A percentile compares a stretch with the other conserved stretches of the same genome.
Conservation (phyloP, 1,140 invertebrate species). For the Temnothorax nylanderi region DNA sequence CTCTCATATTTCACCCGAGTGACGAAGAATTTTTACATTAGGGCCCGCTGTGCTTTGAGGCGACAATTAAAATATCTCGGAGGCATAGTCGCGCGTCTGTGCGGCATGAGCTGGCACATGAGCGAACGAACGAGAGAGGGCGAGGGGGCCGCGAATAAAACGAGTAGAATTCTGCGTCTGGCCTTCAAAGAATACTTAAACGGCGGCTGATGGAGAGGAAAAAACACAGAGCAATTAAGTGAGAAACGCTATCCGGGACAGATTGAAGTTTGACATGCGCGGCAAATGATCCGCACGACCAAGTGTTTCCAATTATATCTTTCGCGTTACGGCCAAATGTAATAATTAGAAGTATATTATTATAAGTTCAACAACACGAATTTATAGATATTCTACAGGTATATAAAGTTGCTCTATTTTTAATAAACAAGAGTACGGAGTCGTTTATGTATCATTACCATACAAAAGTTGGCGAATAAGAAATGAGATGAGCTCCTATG, state of each 20-base stretch:
- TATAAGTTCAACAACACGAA: background rate
- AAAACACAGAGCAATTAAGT: constrained; percentile 67
- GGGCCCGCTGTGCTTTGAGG: constrained; percentile 69
- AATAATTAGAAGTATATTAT: background rate
- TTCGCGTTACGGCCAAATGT: background rate
- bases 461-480: constrained; percentile 19
- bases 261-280: constrained; percentile 41
- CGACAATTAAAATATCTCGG: constrained; percentile 79
- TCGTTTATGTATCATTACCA: background rate
- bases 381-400: background rate
- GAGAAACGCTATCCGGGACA: constrained; percentile 51
- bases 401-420: background rate
- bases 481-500: constrained; percentile 20
- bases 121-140: constrained; percentile 51
- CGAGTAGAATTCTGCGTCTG: constrained; percentile 72
- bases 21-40: constrained; percentile 76
- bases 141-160: constrained; percentile 70
- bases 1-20: constrained; percentile 74
- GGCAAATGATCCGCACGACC: background rate
- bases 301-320: constrained; percentile 26
- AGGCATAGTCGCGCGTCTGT: constrained; percentile 69
- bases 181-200: constrained; percentile 74
- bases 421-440: background rate
- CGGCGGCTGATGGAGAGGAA: constrained; percentile 34
- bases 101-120: constrained; percentile 63